These are phyloP conservation scores for Sarcophaga rosellei DNA, from an alignment of 2,888 invertebrate species.

Conservation along the genomic window DNA sequence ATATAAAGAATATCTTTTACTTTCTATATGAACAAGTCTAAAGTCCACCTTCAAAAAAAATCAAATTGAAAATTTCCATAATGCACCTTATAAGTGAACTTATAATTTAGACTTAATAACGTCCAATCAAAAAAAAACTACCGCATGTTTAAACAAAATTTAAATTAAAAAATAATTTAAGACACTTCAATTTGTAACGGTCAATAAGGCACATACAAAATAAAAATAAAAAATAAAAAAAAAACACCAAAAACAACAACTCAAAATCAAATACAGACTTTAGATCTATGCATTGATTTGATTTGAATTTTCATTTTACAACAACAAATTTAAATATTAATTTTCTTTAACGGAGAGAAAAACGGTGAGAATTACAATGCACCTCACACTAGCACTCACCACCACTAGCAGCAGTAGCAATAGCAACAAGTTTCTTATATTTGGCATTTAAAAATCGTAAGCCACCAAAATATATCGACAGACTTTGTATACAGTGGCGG, in stretches of 20 bases:
- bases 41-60: slow-evolving; percentile 11
- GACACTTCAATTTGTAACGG: slow-evolving; percentile 48
- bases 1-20: no score
- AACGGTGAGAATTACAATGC: slow-evolving; percentile 56
- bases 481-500: slow-evolving; percentile 54
- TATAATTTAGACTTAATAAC: slow-evolving; percentile 65
- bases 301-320: slow-evolving; percentile 14
- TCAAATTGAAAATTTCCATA: slow-evolving; percentile 33
- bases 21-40: no score
- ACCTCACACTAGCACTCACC: slow-evolving; percentile 57
- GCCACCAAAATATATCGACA: slow-evolving; percentile 56
- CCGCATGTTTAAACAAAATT: slow-evolving; percentile 34
- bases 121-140: slow-evolving; percentile 60
- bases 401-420: slow-evolving; percentile 26
- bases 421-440: slow-evolving; percentile 57
- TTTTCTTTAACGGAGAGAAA: slow-evolving; percentile 16
- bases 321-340: slow-evolving; percentile 59
- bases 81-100: slow-evolving; percentile 56
- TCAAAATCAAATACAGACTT: slow-evolving; percentile 29
- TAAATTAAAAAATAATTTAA: slow-evolving; percentile 40
- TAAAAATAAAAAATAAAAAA: not conserved
- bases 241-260: not conserved
- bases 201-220: slow-evolving; percentile 2
- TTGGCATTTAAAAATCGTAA: slow-evolving; percentile 47
- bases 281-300: slow-evolving; percentile 10